A percentile compares a stretch with the other conserved stretches of the same genome.
Conservation (phyloP, 1,140 invertebrate species). For the Teleopsis dalmanni region DNA sequence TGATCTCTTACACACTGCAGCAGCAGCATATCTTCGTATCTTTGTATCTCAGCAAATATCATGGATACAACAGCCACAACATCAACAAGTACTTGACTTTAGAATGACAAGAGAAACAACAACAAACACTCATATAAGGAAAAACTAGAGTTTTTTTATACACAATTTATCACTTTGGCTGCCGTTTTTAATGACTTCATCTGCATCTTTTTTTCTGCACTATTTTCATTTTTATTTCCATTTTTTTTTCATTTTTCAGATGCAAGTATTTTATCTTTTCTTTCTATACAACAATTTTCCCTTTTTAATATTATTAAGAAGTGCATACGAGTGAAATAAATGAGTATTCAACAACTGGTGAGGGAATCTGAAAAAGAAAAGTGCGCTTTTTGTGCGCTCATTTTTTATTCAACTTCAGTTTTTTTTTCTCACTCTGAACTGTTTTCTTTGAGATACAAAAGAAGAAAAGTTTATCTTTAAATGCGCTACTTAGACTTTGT, state of each 20-base stretch:
- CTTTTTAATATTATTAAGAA: neutral
- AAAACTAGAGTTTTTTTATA: too few relatives aligned
- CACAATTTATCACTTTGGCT: conserved; percentile 10
- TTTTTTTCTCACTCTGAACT: neutral
- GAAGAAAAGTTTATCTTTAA: conserved; percentile 10
- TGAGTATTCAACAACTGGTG: neutral
- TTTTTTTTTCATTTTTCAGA: neutral
- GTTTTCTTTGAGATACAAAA: neutral
- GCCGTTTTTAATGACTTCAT: conserved; percentile 10
- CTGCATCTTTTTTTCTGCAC: conserved; percentile 1
- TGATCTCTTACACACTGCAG: neutral
- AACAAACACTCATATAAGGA: too few relatives aligned
- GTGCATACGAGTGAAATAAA: neutral
- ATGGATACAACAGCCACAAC: neutral
- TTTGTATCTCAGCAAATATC: neutral
- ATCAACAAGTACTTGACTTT: neutral
- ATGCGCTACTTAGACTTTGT: conserved; percentile 6
- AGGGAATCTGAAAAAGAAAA: neutral
- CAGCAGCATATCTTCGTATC: neutral
- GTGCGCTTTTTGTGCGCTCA: neutral
- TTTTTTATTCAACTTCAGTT: neutral
- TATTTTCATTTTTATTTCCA: neutral
- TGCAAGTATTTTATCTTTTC: neutral
- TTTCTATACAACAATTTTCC: conserved; percentile 1
- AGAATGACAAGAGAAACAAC: neutral